These are phyloP conservation scores for Natrix natrix DNA, from an alignment of 2,797 vertebrate species.

Conservation along the genomic window DNA sequence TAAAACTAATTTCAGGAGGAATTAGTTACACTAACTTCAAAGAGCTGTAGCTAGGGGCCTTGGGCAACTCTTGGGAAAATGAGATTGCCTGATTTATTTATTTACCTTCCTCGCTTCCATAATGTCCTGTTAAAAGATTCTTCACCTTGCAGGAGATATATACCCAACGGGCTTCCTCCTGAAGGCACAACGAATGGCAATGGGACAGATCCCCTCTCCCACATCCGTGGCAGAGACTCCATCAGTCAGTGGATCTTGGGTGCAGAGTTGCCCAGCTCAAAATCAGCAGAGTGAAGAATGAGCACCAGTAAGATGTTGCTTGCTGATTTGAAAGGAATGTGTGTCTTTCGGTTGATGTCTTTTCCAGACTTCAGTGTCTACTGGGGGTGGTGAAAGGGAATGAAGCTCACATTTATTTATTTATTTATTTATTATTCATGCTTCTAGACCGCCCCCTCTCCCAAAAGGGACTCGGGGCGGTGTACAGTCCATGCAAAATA, in stretches of 20 bases:
- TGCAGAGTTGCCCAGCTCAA: background rate
- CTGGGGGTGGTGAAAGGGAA: background rate
- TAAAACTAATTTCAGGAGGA: background rate
- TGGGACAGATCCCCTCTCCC: background rate
- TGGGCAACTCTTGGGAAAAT: background rate
- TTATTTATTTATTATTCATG: too few relatives aligned
- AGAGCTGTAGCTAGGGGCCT: background rate
- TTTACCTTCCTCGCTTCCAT: too few relatives aligned
- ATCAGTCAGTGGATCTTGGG: background rate
- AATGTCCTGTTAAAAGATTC: too few relatives aligned
- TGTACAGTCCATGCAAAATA: too few relatives aligned
- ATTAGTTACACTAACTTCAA: background rate
- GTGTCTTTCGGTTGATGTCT: background rate
- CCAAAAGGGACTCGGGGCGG: too few relatives aligned
- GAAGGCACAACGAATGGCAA: background rate
- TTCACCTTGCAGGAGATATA: too few relatives aligned
- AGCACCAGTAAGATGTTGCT: background rate
- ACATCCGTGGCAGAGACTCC: background rate
- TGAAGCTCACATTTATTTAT: background rate
- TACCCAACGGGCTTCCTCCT: too few relatives aligned
- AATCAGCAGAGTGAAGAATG: background rate
- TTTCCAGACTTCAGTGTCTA: background rate
- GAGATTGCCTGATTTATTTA: background rate
- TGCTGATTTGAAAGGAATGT: background rate
- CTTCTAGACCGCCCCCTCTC: too few relatives aligned